These are phyloP conservation scores for Tethea ocularis DNA, from an alignment of 2,888 invertebrate species.

Conservation along the genomic window DNA sequence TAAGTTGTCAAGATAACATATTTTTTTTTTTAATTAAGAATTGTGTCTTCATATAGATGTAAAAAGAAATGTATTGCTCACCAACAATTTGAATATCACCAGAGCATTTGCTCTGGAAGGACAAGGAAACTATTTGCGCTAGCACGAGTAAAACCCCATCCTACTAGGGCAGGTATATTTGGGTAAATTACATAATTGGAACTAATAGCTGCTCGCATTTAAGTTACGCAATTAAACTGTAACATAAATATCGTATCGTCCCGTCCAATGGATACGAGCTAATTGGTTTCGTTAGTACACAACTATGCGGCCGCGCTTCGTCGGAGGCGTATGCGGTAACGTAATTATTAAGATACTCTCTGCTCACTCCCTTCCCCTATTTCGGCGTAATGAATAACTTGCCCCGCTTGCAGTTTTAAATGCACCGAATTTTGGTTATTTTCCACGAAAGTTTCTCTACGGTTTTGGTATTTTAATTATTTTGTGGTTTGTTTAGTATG, in stretches of 20 bases:
- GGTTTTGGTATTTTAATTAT: conserved; percentile 2
- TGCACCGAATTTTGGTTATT: conserved; percentile 25
- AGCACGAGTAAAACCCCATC: too few relatives aligned
- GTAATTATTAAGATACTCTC: conserved; percentile 57
- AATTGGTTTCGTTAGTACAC: conserved; percentile 74
- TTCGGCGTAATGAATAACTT: conserved; percentile 46
- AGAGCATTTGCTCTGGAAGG: too few relatives aligned
- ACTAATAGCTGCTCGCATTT: too few relatives aligned
- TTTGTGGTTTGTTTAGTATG: not conserved
- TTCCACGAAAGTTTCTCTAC: not conserved
- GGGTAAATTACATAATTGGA: too few relatives aligned
- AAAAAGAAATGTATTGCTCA: too few relatives aligned
- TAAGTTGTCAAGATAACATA: too few relatives aligned
- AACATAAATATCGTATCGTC: conserved; percentile 34
- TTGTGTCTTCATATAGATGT: too few relatives aligned
- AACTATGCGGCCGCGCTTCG: conserved; percentile 44
- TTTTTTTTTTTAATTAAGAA: too few relatives aligned
- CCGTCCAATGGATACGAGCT: conserved; percentile 39
- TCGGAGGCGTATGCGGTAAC: conserved; percentile 42
- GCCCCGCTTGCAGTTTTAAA: conserved; percentile 47
- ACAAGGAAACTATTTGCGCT: too few relatives aligned
- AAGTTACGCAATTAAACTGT: too few relatives aligned
- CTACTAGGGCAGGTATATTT: too few relatives aligned
- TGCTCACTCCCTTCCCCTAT: conserved; percentile 28
- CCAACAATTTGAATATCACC: too few relatives aligned